A percentile compares a stretch with the other conserved stretches of the same genome.
phyloP scores from a whole-genome alignment of 2,113 vertebrate species.

The Peromyscus leucopus region DNA sequence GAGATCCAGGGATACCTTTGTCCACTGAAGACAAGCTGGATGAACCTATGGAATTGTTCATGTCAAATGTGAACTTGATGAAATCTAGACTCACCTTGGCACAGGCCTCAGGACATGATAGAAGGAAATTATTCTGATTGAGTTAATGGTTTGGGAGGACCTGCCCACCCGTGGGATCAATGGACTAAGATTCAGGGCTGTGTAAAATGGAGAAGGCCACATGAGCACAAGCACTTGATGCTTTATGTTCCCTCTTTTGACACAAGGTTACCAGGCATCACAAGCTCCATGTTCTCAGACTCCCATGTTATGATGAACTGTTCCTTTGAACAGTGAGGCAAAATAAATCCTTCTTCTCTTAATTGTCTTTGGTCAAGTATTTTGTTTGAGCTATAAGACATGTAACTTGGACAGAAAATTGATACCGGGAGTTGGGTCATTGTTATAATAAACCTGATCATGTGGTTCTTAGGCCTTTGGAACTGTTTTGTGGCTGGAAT shows the following conservation, averaged over 20 bases:
- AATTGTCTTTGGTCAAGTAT: background rate
- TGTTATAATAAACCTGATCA: too few relatives aligned
- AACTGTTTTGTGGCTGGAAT: background rate
- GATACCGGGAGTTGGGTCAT: background rate
- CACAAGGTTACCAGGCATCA: background rate
- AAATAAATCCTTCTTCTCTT: background rate
- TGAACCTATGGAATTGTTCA: background rate
- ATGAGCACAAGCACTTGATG: background rate
- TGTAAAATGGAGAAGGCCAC: background rate
- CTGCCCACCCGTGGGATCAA: rapidly evolving
- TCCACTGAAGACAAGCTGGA: background rate
- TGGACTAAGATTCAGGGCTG: background rate
- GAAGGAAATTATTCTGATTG: background rate
- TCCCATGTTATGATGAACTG: background rate
- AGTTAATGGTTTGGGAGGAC: background rate
- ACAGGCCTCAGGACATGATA: background rate
- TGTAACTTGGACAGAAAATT: background rate
- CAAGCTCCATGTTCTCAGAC: background rate
- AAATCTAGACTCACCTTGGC: background rate
- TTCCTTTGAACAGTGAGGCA: background rate
- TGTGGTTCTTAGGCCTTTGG: background rate
- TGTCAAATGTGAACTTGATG: background rate
- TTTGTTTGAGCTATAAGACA: background rate
- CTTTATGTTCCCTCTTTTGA: too few relatives aligned
- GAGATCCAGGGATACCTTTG: background rate